Percentiles rank a stretch among this genome's conserved stretches.
These are phyloP conservation scores for Pangasius larnaudii DNA, from an alignment of 2,797 vertebrate genomes.

Conservation along the genomic window DNA sequence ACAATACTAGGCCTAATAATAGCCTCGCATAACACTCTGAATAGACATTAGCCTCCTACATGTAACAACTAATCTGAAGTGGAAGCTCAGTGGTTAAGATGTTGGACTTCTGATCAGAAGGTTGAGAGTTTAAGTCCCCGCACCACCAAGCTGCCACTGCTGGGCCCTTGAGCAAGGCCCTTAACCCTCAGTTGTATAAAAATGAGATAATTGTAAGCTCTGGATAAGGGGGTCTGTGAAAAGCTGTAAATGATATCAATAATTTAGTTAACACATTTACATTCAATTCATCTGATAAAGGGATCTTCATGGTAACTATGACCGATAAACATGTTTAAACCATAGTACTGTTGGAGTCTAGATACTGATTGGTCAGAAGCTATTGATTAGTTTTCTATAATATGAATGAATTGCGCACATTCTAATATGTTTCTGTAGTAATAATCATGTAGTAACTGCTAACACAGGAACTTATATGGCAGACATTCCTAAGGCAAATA, in stretches of 20 bases:
- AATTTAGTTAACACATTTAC: background rate
- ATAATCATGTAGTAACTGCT: background rate
- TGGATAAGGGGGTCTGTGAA: too few species aligned
- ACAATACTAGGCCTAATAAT: background rate
- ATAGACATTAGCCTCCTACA: background rate
- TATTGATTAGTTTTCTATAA: background rate
- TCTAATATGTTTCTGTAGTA: background rate
- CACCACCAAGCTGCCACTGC: too few species aligned
- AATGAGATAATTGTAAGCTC: too few species aligned
- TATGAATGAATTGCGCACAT: background rate
- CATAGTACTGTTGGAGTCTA: background rate
- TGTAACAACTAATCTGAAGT: background rate
- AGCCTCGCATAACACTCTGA: background rate
- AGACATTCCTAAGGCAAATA: background rate
- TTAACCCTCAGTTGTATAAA: too few species aligned
- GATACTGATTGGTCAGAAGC: background rate
- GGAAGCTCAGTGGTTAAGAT: too few species aligned
- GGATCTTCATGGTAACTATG: background rate
- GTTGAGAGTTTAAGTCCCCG: too few species aligned
- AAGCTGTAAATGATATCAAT: background rate
- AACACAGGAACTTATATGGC: background rate
- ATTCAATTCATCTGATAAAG: background rate
- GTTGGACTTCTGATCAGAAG: too few species aligned
- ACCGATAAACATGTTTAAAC: background rate
- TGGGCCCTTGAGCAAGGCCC: too few species aligned